Percentiles rank a stretch among this genome's conserved stretches.
Evolutionary conservation across 1,140 invertebrate genomes (phyloP).

Genomic region (Orius laevigatus): DNA sequence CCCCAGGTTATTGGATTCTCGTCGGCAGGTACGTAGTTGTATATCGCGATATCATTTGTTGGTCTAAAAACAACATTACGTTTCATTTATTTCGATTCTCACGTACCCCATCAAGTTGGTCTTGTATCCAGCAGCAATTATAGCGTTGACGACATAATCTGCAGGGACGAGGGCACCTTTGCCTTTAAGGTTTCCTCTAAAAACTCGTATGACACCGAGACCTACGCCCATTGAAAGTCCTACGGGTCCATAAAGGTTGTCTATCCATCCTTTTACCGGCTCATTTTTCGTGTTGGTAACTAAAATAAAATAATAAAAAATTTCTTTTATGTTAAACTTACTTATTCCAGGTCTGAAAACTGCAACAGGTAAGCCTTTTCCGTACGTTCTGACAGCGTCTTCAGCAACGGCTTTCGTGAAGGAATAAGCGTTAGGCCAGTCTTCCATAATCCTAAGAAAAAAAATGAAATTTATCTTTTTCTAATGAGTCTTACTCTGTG

Average conservation of each 20-base stretch:
- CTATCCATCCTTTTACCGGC: constrained; percentile 47
- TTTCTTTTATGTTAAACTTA: constrained; percentile 21
- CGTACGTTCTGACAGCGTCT: constrained; percentile 34
- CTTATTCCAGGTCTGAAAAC: constrained; percentile 36
- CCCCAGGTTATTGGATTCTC: constrained; percentile 49
- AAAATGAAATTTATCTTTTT: background rate
- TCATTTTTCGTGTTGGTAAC: constrained; percentile 28
- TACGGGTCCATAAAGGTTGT: constrained; percentile 60
- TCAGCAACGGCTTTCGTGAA: constrained; percentile 50
- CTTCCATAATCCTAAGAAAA: constrained; percentile 33
- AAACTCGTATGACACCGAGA: constrained; percentile 42
- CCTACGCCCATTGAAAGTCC: constrained; percentile 38
- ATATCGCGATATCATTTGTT: constrained; percentile 33
- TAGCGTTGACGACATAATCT: constrained; percentile 57
- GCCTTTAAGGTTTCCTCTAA: constrained; percentile 35
- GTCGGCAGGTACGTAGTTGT: constrained; percentile 50
- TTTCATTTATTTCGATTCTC: constrained; percentile 8
- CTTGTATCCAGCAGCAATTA: constrained; percentile 57
- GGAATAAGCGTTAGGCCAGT: constrained; percentile 50
- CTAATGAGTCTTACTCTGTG: constrained; percentile 26
- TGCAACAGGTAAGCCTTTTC: constrained; percentile 38
- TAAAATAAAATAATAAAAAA: constrained; percentile 13
- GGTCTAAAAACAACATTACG: constrained; percentile 17
- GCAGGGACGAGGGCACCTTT: constrained; percentile 60
- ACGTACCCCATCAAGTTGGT: constrained; percentile 21